phyloP scores from a whole-genome alignment of 1,140 invertebrate species.

The Macrostomum lignano region DNA sequence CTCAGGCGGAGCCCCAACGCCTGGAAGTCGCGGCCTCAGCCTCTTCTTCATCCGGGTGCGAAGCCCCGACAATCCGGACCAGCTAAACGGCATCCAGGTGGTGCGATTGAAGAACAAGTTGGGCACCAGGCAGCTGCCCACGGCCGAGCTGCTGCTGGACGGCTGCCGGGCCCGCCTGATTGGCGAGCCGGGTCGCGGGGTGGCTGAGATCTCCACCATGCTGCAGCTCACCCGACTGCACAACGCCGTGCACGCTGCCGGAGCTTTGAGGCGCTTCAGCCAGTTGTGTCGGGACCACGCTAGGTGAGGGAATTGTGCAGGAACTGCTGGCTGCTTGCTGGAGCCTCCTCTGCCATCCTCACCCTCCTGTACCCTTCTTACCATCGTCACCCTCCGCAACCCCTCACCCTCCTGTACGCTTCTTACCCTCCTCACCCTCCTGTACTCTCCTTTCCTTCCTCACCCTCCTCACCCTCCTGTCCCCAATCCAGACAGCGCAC shows the following conservation, averaged over 20 bases:
- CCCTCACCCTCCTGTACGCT: too few relatives aligned
- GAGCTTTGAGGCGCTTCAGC: constrained; percentile 33
- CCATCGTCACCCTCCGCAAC: too few relatives aligned
- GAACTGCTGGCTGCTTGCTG: too few relatives aligned
- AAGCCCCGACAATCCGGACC: constrained; percentile 27
- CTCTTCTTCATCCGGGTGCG: background rate
- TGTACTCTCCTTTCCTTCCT: too few relatives aligned
- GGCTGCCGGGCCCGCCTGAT: constrained; percentile 30
- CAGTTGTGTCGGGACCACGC: constrained; percentile 30
- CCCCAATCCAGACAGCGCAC: too few relatives aligned
- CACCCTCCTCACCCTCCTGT: too few relatives aligned
- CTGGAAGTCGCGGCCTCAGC: constrained; percentile 9
- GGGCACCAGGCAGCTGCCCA: constrained; percentile 35
- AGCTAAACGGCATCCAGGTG: constrained; percentile 33
- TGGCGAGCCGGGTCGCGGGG: constrained; percentile 31
- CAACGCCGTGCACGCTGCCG: constrained; percentile 29
- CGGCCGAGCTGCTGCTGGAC: constrained; percentile 34
- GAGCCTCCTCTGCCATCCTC: too few relatives aligned
- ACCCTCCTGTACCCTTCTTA: too few relatives aligned
- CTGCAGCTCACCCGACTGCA: constrained; percentile 34
- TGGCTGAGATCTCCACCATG: constrained; percentile 33
- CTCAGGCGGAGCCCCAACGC: constrained; percentile 12
- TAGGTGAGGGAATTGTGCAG: constrained; percentile 27
- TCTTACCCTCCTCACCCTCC: too few relatives aligned
- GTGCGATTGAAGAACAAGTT: constrained; percentile 34